Base-by-base conservation (phyloP, 2,113 vertebrate genomes). In the Scopus umbretta region DNA sequence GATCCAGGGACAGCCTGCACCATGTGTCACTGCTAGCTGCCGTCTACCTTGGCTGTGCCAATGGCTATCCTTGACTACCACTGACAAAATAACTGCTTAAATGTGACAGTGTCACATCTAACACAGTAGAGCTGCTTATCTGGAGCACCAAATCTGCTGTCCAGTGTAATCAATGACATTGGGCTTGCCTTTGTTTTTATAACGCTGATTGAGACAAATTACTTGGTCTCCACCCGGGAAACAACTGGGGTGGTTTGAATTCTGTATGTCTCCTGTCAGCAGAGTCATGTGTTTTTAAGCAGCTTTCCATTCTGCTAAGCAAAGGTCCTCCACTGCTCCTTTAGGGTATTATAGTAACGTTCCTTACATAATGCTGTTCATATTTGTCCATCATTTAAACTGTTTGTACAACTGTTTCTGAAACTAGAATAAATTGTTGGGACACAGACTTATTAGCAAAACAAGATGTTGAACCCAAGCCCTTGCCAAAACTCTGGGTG, bases 341-440 rank as follows among this genome's bases (percentile, higher is more conserved):
- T 90, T 25, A 78, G 25, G 25, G 7, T 75, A 70, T 23, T 47
- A 63, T 3, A 75, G 30, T 32, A 65, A 76, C 19, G 49, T 27
- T 90, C 34, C 62, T 94, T 50, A 43, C 10, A 55, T 19, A 93
- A 73, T 5, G 23, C 50, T 58, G 15, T 26, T 88, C 58, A 1
- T 70, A 67, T 78, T 80, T 90, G 79, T 42, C 74, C 71, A 36
- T 66, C 22, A 25, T 83, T 93, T 83, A 36, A 90, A 55, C 20
- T 66, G 74, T 42, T 93, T 82, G 74, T 67, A 91, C 78, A 91
- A 91, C 52, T 87, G 45, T 88, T 90, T 80, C 78, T 76, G 36
- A 76, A n/a, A 80, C 22, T 45, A 40, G 19, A 82, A 74, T 25
- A 75, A 52, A 82, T 62, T 78, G 45, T 16, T 81, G 34, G 11